Base-by-base conservation (phyloP, 37 sponge, comb jelly and placozoan species). In the Spongilla lacustris region DNA sequence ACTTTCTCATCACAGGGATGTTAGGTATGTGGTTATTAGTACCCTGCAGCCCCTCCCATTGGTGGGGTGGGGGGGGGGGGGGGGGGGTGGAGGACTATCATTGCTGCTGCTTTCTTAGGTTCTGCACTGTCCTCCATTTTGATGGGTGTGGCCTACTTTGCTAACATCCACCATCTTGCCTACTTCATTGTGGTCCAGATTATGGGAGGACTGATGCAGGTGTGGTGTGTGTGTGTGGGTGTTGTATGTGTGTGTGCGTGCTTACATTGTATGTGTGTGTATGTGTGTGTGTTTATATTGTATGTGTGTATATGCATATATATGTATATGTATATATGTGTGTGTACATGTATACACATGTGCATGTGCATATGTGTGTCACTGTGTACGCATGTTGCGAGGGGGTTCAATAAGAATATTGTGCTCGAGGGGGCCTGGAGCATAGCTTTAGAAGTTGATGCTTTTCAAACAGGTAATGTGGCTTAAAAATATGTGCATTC, bases 1-100 rank as follows among this genome's bases (percentile, higher is more conserved):
- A 93, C 76, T 95, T 98, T 72, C 96, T 98, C 0, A 82, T 89
- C 0, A 33, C 91, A 66, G 98, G 98, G 72, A 98, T 98, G 98
- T 24, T 95, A 19, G 91, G 93, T 93, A 58, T 75, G 86, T 33
- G n/a, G n/a, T n/a, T n/a, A n/a, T n/a, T n/a, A n/a, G n/a, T n/a
- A n/a, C n/a, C n/a, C n/a, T n/a, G n/a, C n/a, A n/a, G n/a, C n/a
- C n/a, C n/a, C n/a, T n/a, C 19, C 21, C 41, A 9, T 3, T 41
- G 41, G 6, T 41, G 14, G 4, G 58, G 58, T 58, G 58, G 1
- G 11, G 58, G 4, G 58, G 19, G 58, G 14, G 58, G 58, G 25
- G 30, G 30, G 50, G 50, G 30, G 50, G 21, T 75, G n/a, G 0
- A 2, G 17, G 29, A 17, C 30, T 35, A 23, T 5, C 0, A 75